phyloP scores from a whole-genome alignment of 2,797 vertebrate species.

The Harpagifer antarcticus region DNA sequence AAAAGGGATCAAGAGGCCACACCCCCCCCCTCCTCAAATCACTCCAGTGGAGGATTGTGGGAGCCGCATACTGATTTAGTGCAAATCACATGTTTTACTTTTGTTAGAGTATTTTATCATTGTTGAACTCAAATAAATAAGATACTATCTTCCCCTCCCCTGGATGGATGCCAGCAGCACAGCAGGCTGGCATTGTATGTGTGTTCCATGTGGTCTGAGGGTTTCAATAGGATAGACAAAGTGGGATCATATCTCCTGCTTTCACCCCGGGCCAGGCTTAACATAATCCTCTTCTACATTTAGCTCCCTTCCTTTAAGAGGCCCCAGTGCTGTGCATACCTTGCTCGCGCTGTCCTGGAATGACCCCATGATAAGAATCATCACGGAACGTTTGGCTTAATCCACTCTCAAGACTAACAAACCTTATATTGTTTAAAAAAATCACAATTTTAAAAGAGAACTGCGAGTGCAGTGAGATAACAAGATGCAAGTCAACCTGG shows the following conservation, averaged over 20 bases:
- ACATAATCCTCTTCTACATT: constrained; percentile 49
- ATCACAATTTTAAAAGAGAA: neutral
- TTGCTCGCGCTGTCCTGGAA: constrained; percentile 2
- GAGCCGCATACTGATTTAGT: constrained; percentile 63
- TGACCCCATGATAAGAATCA: neutral
- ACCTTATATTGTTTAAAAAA: constrained; percentile 2
- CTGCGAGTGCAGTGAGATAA: constrained; percentile 11
- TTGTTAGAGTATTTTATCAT: neutral
- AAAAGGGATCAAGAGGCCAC: constrained; percentile 44
- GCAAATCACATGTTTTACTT: neutral
- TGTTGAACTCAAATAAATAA: too few relatives aligned
- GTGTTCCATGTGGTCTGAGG: constrained; percentile 7
- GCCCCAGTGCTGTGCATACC: constrained; percentile 4
- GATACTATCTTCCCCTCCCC: neutral
- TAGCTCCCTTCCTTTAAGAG: constrained; percentile 13
- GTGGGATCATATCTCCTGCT: constrained; percentile 8
- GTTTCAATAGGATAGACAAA: constrained; percentile 17
- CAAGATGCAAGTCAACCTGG: constrained; percentile 26
- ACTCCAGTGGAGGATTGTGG: constrained; percentile 48
- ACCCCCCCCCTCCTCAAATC: constrained; percentile 61
- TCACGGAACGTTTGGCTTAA: constrained; percentile 13
- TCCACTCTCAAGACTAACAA: neutral
- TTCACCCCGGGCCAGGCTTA: constrained; percentile 14
- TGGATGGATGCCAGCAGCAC: neutral
- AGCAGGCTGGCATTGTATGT: neutral